Base-by-base conservation (phyloP, 2,888 invertebrate species). In the Spialia ferax region DNA sequence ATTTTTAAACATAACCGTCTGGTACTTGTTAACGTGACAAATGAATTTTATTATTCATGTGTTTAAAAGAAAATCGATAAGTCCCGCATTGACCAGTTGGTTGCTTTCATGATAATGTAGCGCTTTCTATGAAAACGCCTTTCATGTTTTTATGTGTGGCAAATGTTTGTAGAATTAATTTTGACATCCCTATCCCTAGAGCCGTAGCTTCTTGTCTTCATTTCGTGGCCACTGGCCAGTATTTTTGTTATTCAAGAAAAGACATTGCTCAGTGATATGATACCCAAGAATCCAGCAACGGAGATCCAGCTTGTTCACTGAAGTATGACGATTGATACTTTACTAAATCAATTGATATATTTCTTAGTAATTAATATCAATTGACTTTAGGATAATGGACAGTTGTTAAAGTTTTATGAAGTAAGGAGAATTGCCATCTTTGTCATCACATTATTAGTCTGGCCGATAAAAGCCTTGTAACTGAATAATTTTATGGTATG, bases 81-180 rank as follows among this genome's bases (percentile, higher is more conserved):
- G 23, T 15, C 2, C 56, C 32, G 15, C 22, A 45, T 48, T 23
- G 57, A 18, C 45, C 32, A 45, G 54, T n/a, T 45, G 42, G 55
- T 48, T 56, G 38, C 23, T 45, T 35, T 56, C 54, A 29, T 45
- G 29, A 63, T 54, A 56, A 63, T 63, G 56, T 55, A 64, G 56
- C 45, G 55, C 29, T 45, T 42, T 26, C 55, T 42, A 55, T 63
- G 29, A 15, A 38, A 23, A 56, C 45, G 55, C 45, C 55, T 56
- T 56, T 38, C 32, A 48, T 22, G 29, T 52, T 13, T 38, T 63
- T 54, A 35, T 52, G 2, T 38, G 52, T 54, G 22, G 55, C 55
- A 54, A 26, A 4, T 55, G 23, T 11, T 13, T 26, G n/a, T n/a
- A 26, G 42, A 38, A 6, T 22, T 22, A 38, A 4, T 35, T 35